phyloP scores from a whole-genome alignment of 2,113 vertebrate genomes.

The Perca flavescens region DNA sequence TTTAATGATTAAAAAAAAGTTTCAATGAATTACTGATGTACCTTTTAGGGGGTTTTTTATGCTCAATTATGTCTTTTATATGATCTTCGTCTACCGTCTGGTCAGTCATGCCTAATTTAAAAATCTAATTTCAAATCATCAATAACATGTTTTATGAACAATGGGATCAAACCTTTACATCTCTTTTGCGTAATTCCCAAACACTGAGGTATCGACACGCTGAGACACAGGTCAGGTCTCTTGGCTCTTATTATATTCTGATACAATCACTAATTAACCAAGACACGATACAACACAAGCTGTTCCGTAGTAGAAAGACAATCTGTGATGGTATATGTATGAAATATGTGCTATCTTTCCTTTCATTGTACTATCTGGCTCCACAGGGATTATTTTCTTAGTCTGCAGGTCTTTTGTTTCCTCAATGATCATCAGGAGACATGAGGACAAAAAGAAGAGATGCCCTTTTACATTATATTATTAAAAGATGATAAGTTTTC shows the following conservation, averaged over 20 bases:
- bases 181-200: slow-evolving; percentile 15
- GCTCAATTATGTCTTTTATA: background rate
- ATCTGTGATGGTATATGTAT: slow-evolving; percentile 6
- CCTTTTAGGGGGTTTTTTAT: background rate
- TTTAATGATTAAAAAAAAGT: background rate
- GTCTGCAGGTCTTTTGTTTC: slow-evolving; percentile 55
- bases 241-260: slow-evolving; percentile 31
- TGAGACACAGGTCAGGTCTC: slow-evolving; percentile 10
- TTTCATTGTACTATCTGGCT: slow-evolving; percentile 24
- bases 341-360: background rate
- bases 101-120: background rate
- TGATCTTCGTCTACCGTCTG: background rate
- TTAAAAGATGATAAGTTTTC: slow-evolving; percentile 21
- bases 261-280: slow-evolving; percentile 62
- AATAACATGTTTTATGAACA: background rate
- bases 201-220: slow-evolving; percentile 1
- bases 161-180: slow-evolving; percentile 16
- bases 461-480: slow-evolving; percentile 45
- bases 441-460: slow-evolving; percentile 42
- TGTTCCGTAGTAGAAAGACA: slow-evolving; percentile 5
- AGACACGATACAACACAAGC: slow-evolving; percentile 38
- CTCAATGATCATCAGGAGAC: slow-evolving; percentile 44
- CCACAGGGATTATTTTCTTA: slow-evolving; percentile 40
- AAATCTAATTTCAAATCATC: background rate
- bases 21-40: background rate